These are phyloP conservation scores for Stomatorhinus ivindoensis DNA, from an alignment of 2,113 vertebrate species.

Conservation along the genomic window DNA sequence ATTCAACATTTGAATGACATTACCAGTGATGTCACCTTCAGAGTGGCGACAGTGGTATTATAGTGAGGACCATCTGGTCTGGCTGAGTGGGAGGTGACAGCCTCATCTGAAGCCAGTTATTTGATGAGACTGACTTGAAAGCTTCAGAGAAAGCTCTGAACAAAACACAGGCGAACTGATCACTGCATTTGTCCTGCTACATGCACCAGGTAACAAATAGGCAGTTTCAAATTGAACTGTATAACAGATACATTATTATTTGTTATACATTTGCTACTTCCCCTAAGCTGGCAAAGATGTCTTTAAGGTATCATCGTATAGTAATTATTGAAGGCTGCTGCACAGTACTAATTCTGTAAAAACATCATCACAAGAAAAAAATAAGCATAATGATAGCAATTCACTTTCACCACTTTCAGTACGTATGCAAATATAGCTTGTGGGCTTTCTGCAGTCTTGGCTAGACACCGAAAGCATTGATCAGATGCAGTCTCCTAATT, in stretches of 20 bases:
- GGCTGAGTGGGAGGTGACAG: conserved; percentile 48
- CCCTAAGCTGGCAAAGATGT: not conserved
- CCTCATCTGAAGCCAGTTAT: conserved; percentile 50
- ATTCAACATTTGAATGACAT: conserved; percentile 39
- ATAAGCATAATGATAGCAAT: not conserved
- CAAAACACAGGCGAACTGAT: conserved; percentile 21
- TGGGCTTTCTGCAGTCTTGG: not conserved
- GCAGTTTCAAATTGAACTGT: not conserved
- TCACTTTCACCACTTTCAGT: not conserved
- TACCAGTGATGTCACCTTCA: conserved; percentile 51
- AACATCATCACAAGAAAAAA: not conserved
- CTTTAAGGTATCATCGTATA: not conserved
- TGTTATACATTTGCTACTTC: not conserved
- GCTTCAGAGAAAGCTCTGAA: conserved; percentile 41
- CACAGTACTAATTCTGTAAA: not conserved
- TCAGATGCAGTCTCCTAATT: not conserved
- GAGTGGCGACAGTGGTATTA: conserved; percentile 39
- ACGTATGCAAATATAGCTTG: not conserved
- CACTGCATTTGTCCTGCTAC: not conserved
- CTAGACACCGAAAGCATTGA: not conserved
- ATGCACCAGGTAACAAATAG: not conserved
- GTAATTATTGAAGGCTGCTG: not conserved
- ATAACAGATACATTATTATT: not conserved
- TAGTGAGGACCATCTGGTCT: conserved; percentile 56
- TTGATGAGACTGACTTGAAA: conserved; percentile 45